Conservation (phyloP, 2,888 invertebrate species). For the Theristus sp. region DNA sequence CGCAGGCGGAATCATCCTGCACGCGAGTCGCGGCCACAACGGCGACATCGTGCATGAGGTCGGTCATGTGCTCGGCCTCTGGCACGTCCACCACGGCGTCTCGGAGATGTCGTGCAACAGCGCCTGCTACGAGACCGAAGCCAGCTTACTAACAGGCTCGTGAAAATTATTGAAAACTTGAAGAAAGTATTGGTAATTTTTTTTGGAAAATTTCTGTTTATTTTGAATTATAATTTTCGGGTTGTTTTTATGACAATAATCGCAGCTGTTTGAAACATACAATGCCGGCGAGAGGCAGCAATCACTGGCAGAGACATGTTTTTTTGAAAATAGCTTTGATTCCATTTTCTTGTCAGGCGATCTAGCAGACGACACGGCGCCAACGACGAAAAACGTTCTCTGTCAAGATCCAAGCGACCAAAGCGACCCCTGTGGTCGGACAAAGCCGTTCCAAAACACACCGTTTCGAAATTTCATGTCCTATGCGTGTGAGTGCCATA, state of each 20-base stretch:
- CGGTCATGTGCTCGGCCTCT: constrained; percentile 29
- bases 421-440: not conserved
- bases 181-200: too few relatives aligned
- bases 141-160: constrained; percentile 15
- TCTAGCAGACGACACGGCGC: constrained; percentile 27
- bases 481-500: constrained; percentile 20
- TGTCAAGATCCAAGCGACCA: constrained; percentile 19
- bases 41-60: constrained; percentile 28
- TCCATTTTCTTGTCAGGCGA: too few relatives aligned
- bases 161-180: constrained; percentile 4
- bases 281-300: too few relatives aligned
- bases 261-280: too few relatives aligned
- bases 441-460: constrained; percentile 14
- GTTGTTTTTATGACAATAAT: too few relatives aligned
- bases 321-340: too few relatives aligned
- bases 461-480: constrained; percentile 29
- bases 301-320: too few relatives aligned
- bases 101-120: constrained; percentile 25
- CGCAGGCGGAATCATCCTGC: constrained; percentile 26
- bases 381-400: constrained; percentile 21
- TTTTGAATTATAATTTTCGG: too few relatives aligned
- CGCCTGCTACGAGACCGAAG: constrained; percentile 22
- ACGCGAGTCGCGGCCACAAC: constrained; percentile 17
- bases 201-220: too few relatives aligned
- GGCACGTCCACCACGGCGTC: constrained; percentile 30